These are phyloP conservation scores for Lethocerus indicus DNA, from an alignment of 1,140 invertebrate genomes.

Conservation along the genomic window DNA sequence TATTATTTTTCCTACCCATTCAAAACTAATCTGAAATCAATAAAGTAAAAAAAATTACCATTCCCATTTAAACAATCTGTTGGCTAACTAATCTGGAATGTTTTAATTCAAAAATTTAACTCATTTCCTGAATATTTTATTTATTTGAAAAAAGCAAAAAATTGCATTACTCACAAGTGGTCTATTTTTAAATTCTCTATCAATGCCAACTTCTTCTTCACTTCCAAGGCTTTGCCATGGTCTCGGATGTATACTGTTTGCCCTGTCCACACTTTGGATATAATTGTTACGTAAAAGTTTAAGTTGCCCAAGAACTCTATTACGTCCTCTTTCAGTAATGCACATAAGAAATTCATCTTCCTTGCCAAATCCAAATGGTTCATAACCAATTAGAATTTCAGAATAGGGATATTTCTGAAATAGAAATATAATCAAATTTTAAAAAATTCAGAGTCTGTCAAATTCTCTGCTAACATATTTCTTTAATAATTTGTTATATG, in stretches of 20 bases:
- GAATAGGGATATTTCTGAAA: conserved; percentile 28
- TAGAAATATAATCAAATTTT: conserved; percentile 1
- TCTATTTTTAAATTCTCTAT: conserved; percentile 4
- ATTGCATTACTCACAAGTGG: conserved; percentile 11
- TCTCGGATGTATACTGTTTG: conserved; percentile 36
- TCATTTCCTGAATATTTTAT: neutral
- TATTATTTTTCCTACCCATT: too few relatives aligned
- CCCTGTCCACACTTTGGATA: conserved; percentile 36
- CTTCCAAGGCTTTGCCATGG: conserved; percentile 44
- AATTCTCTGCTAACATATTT: neutral
- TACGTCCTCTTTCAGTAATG: conserved; percentile 30
- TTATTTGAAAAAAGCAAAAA: neutral
- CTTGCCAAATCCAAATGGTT: conserved; percentile 31
- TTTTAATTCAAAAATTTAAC: neutral
- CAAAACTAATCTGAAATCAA: conserved; percentile 11
- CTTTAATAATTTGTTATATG: neutral
- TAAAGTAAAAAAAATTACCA: neutral
- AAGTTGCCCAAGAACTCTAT: conserved; percentile 28
- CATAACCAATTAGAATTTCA: conserved; percentile 46
- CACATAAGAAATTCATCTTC: conserved; percentile 52
- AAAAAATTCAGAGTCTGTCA: conserved; percentile 1
- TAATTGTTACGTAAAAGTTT: conserved; percentile 35
- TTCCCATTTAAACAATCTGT: neutral
- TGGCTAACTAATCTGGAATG: neutral
- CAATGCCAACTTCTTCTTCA: conserved; percentile 35